Percentiles rank a stretch among this genome's conserved stretches.
phyloP scores from a whole-genome alignment of 2,113 vertebrate genomes.

The Elephantulus edwardii region DNA sequence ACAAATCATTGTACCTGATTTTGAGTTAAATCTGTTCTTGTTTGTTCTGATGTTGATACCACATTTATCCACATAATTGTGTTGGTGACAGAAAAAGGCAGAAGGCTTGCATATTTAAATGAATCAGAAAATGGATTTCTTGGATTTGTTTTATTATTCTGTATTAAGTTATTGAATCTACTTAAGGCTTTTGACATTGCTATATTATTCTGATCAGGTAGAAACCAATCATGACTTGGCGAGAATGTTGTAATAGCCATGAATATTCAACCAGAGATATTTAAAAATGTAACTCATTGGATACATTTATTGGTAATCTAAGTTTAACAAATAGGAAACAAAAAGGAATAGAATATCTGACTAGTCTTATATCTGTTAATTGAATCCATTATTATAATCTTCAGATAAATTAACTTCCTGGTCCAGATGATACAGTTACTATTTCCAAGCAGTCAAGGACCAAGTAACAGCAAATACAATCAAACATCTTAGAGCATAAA shows the following conservation, averaged over 20 bases:
- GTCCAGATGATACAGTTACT: neutral
- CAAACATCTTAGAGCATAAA: neutral
- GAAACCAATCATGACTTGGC: conserved; percentile 6
- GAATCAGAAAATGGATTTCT: conserved; percentile 15
- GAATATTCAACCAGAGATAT: conserved; percentile 17
- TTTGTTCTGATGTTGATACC: neutral
- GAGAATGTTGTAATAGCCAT: neutral
- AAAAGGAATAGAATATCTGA: neutral
- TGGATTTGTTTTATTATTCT: conserved; percentile 22
- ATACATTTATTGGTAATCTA: conserved; percentile 11
- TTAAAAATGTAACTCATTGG: neutral
- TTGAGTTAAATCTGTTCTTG: neutral
- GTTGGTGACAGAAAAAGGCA: neutral
- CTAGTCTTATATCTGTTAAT: neutral
- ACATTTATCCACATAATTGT: neutral
- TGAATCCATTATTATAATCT: conserved; percentile 23
- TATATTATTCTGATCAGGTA: conserved; percentile 27
- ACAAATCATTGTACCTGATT: conserved; percentile 10
- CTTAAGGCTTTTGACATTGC: neutral
- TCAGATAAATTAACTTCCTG: neutral
- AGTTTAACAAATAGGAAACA: neutral
- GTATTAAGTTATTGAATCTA: neutral
- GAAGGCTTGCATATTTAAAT: neutral
- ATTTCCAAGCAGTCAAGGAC: conserved; percentile 3
- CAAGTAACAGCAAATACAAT: conserved; percentile 13